Percentiles rank a stretch among this genome's conserved stretches.
phyloP scores from a whole-genome alignment of 2,888 invertebrate genomes.

The Xestia xanthographa region DNA sequence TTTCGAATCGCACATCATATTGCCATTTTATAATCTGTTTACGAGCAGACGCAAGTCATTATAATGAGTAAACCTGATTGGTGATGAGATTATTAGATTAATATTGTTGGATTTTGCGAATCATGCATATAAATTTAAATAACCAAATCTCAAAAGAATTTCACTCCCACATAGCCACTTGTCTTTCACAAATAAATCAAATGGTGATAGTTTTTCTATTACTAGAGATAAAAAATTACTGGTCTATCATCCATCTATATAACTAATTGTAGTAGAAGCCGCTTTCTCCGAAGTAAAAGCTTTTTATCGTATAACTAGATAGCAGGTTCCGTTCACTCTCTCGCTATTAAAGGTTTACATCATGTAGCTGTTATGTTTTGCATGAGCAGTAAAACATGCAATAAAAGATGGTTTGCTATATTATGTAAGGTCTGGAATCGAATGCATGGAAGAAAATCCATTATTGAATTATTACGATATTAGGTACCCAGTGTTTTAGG shows the following conservation, averaged over 20 bases:
- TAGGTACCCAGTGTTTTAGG: not conserved
- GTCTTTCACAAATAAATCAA: constrained; percentile 6
- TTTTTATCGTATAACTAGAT: constrained; percentile 33
- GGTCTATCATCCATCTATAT: not conserved
- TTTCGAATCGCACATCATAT: not conserved
- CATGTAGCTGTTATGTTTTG: not conserved
- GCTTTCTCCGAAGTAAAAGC: constrained; percentile 61
- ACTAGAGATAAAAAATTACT: constrained; percentile 12
- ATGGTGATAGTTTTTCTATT: constrained; percentile 3
- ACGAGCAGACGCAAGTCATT: not conserved
- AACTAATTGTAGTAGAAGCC: constrained; percentile 10
- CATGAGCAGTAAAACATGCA: constrained; percentile 6
- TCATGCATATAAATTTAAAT: constrained; percentile 5
- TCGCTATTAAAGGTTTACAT: constrained; percentile 37
- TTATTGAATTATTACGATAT: not conserved
- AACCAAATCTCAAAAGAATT: not conserved
- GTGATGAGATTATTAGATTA: not conserved
- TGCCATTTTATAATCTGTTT: not conserved
- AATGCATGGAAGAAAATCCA: not conserved
- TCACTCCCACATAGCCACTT: constrained; percentile 8
- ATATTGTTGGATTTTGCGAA: not conserved
- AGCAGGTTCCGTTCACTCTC: constrained; percentile 60
- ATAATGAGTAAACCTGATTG: not conserved
- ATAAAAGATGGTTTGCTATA: constrained; percentile 16
- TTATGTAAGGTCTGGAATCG: constrained; percentile 18